phyloP scores from a whole-genome alignment of 2,113 vertebrate genomes.

The Cygnus buccinator region DNA sequence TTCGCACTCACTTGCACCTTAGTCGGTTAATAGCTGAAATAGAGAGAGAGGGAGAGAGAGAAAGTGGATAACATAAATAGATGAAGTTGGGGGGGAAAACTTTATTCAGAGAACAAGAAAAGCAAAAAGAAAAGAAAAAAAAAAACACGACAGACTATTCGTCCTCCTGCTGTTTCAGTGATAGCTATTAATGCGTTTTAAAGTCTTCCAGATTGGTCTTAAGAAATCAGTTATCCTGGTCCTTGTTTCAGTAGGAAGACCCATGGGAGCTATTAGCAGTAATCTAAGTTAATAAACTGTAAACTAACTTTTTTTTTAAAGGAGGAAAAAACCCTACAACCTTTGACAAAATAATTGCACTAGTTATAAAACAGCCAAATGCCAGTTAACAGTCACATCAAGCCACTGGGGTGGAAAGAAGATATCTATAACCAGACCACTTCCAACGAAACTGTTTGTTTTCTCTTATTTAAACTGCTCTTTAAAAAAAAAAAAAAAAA shows the following conservation, averaged over 20 bases:
- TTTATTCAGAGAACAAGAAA: slow-evolving; percentile 1
- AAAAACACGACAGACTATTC: neutral
- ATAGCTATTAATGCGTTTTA: slow-evolving; percentile 66
- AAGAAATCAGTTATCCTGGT: slow-evolving; percentile 69
- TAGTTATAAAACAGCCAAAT: slow-evolving; percentile 37
- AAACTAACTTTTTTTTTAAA: slow-evolving; percentile 69
- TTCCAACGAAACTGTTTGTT: neutral
- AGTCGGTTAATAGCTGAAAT: neutral
- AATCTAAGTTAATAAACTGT: slow-evolving; percentile 78
- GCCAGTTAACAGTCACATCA: slow-evolving; percentile 5
- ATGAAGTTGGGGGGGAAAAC: neutral
- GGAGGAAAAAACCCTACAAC: slow-evolving; percentile 26
- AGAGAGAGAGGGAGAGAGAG: neutral
- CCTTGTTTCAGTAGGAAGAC: slow-evolving; percentile 64
- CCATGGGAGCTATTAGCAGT: slow-evolving; percentile 68
- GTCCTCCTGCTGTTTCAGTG: slow-evolving; percentile 72
- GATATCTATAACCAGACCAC: slow-evolving; percentile 1
- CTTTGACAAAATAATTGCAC: slow-evolving; percentile 67
- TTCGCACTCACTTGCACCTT: slow-evolving; percentile 8
- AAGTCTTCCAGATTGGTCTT: slow-evolving; percentile 70
- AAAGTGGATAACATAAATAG: slow-evolving; percentile 16
- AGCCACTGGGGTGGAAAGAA: neutral
- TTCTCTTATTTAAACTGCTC: slow-evolving; percentile 11
- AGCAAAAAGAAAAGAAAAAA: neutral
- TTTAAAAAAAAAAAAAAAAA: neutral